A percentile compares a stretch with the other conserved stretches of the same genome.
phyloP scores from a whole-genome alignment of 2,113 vertebrate species.

The Festucalex cinctus region DNA sequence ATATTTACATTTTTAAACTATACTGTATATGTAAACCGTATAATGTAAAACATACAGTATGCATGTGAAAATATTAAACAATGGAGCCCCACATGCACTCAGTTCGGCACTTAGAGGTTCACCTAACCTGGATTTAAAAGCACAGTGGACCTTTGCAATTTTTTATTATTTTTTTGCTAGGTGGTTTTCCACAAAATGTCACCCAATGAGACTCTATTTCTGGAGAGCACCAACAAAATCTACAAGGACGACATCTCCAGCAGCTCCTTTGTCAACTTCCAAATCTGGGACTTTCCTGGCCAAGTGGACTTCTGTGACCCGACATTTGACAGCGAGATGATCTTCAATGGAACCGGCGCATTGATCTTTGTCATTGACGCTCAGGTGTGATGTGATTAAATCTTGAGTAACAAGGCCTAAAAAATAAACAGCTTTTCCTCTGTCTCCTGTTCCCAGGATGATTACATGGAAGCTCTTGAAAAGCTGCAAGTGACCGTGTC shows the following conservation, averaged over 20 bases:
- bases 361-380: constrained; percentile 99
- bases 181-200: constrained; percentile 99
- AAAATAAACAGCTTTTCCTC: not conserved
- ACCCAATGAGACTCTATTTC: constrained; percentile 94
- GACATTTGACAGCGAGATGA: constrained; percentile 98
- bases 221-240: constrained; percentile 99
- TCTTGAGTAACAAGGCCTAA: not conserved
- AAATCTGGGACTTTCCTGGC: constrained; percentile 99
- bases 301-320: constrained; percentile 99
- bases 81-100: too few relatives aligned
- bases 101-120: too few relatives aligned
- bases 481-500: constrained; percentile 96
- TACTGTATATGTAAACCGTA: too few relatives aligned
- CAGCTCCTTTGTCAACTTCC: constrained; percentile 98
- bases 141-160: too few relatives aligned
- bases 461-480: constrained; percentile 96
- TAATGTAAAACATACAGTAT: too few relatives aligned
- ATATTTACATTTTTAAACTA: too few relatives aligned
- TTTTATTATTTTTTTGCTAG: constrained; percentile 57
- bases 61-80: too few relatives aligned
- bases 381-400: constrained; percentile 76
- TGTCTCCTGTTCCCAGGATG: constrained; percentile 75
- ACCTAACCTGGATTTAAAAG: too few relatives aligned
- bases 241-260: constrained; percentile 99
- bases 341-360: constrained; percentile 96